A percentile compares a stretch with the other conserved stretches of the same genome.
phyloP scores from a whole-genome alignment of 2,888 invertebrate genomes.

The Encarsia formosa region DNA sequence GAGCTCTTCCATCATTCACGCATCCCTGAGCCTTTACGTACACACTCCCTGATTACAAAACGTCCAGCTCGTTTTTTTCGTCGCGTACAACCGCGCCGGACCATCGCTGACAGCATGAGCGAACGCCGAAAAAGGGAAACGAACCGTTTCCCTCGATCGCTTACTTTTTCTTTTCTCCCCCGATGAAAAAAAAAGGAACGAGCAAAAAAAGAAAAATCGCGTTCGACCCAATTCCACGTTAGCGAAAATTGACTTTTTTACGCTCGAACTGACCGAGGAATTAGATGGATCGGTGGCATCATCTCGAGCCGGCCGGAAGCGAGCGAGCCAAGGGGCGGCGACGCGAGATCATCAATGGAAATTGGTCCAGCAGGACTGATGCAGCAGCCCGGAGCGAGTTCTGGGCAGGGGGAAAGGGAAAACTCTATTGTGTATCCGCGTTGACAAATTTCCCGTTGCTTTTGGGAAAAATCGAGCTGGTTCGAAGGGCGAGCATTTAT shows the following conservation, averaged over 20 bases:
- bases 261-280: constrained; percentile 44
- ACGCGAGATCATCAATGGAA: constrained; percentile 29
- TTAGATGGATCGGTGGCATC: constrained; percentile 48
- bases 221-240: constrained; percentile 30
- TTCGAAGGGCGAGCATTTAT: not conserved
- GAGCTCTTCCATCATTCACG: constrained; percentile 47
- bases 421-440: constrained; percentile 11
- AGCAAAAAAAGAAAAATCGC: constrained; percentile 22
- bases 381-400: constrained; percentile 1
- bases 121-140: constrained; percentile 14
- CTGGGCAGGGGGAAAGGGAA: not conserved
- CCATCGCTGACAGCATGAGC: constrained; percentile 18
- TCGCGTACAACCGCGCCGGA: not conserved
- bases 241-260: constrained; percentile 38
- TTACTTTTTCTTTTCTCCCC: constrained; percentile 6
- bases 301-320: constrained; percentile 21
- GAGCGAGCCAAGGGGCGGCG: constrained; percentile 9
- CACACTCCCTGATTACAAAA: constrained; percentile 31
- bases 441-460: constrained; percentile 26
- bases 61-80: constrained; percentile 34
- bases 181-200: not conserved
- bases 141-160: constrained; percentile 16
- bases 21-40: constrained; percentile 33
- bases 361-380: constrained; percentile 23
- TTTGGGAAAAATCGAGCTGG: constrained; percentile 13